These are phyloP conservation scores for Chloroceryle aenea DNA, from an alignment of 2,113 vertebrate genomes.

Conservation along the genomic window DNA sequence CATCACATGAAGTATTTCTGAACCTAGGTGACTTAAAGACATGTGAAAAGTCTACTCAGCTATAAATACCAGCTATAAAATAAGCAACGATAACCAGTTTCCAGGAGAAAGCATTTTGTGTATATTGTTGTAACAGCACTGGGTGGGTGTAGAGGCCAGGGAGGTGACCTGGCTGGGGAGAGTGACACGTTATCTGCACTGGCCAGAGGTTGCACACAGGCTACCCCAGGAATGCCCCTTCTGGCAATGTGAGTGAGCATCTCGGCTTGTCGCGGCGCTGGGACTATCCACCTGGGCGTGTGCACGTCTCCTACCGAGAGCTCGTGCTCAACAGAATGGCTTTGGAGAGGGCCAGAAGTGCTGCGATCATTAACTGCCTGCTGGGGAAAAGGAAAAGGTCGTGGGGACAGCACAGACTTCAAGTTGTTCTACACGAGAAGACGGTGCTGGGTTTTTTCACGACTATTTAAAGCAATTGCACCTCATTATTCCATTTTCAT, in stretches of 20 bases:
- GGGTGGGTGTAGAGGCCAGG: neutral
- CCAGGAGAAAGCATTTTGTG: neutral
- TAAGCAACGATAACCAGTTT: neutral
- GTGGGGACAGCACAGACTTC: neutral
- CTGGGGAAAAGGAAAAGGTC: neutral
- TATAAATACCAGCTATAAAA: neutral
- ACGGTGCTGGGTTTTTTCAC: rapidly evolving
- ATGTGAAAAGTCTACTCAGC: neutral
- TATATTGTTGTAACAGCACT: neutral
- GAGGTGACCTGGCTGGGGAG: rapidly evolving
- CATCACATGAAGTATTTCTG: neutral
- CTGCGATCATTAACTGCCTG: neutral
- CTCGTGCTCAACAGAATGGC: neutral
- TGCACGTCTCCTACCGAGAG: too few relatives aligned
- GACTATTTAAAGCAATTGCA: neutral
- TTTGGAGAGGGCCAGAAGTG: neutral
- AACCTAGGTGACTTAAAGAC: neutral
- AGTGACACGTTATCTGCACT: neutral
- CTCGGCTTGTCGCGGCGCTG: neutral
- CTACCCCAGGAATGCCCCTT: neutral
- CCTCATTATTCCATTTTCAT: neutral
- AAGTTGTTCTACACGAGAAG: neutral
- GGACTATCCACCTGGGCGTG: rapidly evolving
- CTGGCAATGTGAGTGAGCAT: neutral
- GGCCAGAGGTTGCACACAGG: neutral